A percentile compares a stretch with the other conserved stretches of the same genome.
Conservation (phyloP, 2,888 invertebrate species). For the Phania funesta region DNA sequence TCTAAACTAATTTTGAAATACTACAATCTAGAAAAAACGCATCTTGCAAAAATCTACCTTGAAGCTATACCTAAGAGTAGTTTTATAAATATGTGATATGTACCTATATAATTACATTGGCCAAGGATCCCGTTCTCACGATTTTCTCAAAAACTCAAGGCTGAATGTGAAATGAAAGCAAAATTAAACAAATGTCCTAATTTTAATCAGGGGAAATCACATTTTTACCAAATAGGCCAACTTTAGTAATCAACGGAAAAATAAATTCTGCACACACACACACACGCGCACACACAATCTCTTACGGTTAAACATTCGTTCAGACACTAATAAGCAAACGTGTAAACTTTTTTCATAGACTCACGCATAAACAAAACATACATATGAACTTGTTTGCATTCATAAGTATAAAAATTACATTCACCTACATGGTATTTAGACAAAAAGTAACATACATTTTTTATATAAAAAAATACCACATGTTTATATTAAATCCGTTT, state of each 20-base stretch:
- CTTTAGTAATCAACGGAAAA: conserved; percentile 23
- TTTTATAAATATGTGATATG: too few species aligned
- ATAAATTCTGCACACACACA: not conserved
- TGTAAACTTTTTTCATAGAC: conserved; percentile 18
- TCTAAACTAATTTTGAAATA: too few species aligned
- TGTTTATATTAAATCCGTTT: conserved; percentile 58
- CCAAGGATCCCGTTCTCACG: too few species aligned
- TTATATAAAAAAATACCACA: not conserved
- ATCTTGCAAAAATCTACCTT: too few species aligned
- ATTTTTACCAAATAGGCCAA: not conserved
- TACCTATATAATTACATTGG: too few species aligned
- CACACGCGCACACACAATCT: not conserved
- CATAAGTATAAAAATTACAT: conserved; percentile 23
- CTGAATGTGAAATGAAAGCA: not conserved
- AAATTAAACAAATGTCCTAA: not conserved
- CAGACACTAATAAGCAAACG: conserved; percentile 39
- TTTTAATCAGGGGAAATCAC: conserved; percentile 14
- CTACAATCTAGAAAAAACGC: too few species aligned
- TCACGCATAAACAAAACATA: not conserved
- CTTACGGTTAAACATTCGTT: not conserved
- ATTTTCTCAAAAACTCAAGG: not conserved
- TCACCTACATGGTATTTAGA: conserved; percentile 27
- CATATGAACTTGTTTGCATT: not conserved
- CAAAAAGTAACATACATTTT: not conserved
- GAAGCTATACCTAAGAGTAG: too few species aligned